Base-by-base conservation (phyloP, 1,140 invertebrate genomes). In the Drosophila suzukii region DNA sequence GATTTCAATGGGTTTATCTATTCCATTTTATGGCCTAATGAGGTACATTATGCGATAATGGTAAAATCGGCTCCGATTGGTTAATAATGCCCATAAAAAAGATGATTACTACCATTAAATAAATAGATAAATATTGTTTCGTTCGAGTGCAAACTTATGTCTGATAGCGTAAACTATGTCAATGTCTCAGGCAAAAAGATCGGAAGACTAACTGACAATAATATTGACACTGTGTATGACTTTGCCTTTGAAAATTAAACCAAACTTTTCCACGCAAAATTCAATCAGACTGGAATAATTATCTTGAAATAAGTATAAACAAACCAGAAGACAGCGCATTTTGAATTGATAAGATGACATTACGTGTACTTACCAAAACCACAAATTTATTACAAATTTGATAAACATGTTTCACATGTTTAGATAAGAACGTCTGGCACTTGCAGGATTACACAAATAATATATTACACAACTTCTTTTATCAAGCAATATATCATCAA, bases 21-120 rank as follows among this genome's bases (percentile, higher is more conserved):
- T 24, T 47, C 4, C 24, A 13, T 53, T 59, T 27, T 32, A 59
- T 34, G 15, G 11, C 32, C 8, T 34, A 60, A 72, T 72, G 24
- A 60, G 17, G 47, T 30, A 34, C 17, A 73, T 72, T 72, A 54
- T 24, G 43, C 15, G 67, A 73, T 73, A 51, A 38, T 4, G 24
- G 4, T 12, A 36, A 1, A 8, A 10, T 1, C 7, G 6, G 1
- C 32, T 7, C 1, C 32, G 6, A 32, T 32, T 32, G 32, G 32
- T 32, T 32, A 2, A 3, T 34, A 34, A 34, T 34, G 10, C 7
- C 8, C 1, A 34, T 34, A 10, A 34, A 10, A 10, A 8, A 38
- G 6, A n/a, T 10, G 20, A 34, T 11, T 15, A n/a, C 20, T 20
- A 20, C 20, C 2, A 20, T 20, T 30, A 13, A 4, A 44, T 8